Evolutionary conservation across 1,140 invertebrate genomes (phyloP).

Genomic region (Atopsyche davidsoni): DNA sequence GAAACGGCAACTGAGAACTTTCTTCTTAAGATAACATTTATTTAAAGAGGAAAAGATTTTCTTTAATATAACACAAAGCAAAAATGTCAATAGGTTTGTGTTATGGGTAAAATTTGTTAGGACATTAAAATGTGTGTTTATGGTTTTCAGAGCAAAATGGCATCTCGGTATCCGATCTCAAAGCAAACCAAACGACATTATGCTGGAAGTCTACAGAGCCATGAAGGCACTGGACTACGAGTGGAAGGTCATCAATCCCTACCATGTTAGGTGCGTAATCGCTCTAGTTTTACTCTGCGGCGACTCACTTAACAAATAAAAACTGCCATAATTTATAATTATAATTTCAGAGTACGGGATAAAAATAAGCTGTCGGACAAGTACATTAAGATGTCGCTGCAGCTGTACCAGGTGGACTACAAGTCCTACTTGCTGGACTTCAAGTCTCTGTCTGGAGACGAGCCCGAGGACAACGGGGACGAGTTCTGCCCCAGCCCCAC

Average conservation of each 20-base stretch:
- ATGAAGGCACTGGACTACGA: slow-evolving; percentile 98
- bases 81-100: no score
- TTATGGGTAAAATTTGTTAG: no score
- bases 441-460: slow-evolving; percentile 84
- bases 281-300: background rate
- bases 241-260: slow-evolving; percentile 98
- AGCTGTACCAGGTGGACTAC: slow-evolving; percentile 97
- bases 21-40: no score
- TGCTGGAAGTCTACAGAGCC: slow-evolving; percentile 98
- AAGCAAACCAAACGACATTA: slow-evolving; percentile 98
- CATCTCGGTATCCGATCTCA: slow-evolving; percentile 98
- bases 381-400: slow-evolving; percentile 95
- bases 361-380: slow-evolving; percentile 76
- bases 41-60: no score
- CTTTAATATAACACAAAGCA: no score
- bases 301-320: background rate
- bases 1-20: no score
- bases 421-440: slow-evolving; percentile 97
- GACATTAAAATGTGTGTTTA: no score
- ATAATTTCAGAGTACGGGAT: slow-evolving; percentile 69
- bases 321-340: background rate
- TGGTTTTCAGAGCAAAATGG: slow-evolving; percentile 82
- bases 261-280: slow-evolving; percentile 64
- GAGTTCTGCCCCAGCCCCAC: slow-evolving; percentile 47
- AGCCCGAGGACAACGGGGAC: slow-evolving; percentile 57